A percentile compares a stretch with the other conserved stretches of the same genome.
These are phyloP conservation scores for Drosophila nr. medialis DNA, from an alignment of 2,888 invertebrate genomes.

Conservation along the genomic window DNA sequence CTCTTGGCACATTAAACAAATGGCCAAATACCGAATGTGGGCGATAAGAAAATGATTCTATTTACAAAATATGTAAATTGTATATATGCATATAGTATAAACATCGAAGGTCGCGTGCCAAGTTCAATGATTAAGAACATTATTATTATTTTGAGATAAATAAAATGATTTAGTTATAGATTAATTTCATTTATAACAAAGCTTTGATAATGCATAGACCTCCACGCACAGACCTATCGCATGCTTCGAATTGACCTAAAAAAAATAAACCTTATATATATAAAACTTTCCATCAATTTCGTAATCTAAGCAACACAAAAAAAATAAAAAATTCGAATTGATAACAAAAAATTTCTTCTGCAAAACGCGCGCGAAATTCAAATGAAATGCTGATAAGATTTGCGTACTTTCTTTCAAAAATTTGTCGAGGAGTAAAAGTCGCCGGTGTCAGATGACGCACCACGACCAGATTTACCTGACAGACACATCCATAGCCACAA, in stretches of 20 bases:
- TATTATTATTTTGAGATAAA: not conserved
- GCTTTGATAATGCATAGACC: not conserved
- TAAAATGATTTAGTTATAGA: not conserved
- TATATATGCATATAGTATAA: not conserved
- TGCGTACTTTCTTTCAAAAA: slow-evolving; percentile 29
- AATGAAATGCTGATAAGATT: slow-evolving; percentile 48
- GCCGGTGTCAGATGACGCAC: slow-evolving; percentile 41
- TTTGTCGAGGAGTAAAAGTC: slow-evolving; percentile 39
- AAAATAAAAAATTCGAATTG: slow-evolving; percentile 32
- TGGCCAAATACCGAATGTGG: slow-evolving; percentile 23
- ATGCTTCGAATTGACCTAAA: slow-evolving; percentile 51
- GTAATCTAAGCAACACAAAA: slow-evolving; percentile 44
- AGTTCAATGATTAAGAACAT: slow-evolving; percentile 52
- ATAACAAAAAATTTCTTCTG: slow-evolving; percentile 49
- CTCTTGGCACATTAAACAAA: slow-evolving; percentile 42
- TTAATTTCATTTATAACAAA: not conserved
- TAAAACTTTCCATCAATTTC: slow-evolving; percentile 68
- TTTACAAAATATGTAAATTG: slow-evolving; percentile 28
- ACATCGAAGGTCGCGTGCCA: slow-evolving; percentile 59
- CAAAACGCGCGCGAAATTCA: slow-evolving; percentile 6
- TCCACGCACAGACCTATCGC: not conserved
- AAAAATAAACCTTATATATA: slow-evolving; percentile 18
- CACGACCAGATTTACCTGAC: not conserved
- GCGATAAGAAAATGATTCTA: slow-evolving; percentile 28
- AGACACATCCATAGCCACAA: not conserved